Evolutionary conservation across 2,888 invertebrate species (phyloP).

Genomic region (Corbicula japonica): DNA sequence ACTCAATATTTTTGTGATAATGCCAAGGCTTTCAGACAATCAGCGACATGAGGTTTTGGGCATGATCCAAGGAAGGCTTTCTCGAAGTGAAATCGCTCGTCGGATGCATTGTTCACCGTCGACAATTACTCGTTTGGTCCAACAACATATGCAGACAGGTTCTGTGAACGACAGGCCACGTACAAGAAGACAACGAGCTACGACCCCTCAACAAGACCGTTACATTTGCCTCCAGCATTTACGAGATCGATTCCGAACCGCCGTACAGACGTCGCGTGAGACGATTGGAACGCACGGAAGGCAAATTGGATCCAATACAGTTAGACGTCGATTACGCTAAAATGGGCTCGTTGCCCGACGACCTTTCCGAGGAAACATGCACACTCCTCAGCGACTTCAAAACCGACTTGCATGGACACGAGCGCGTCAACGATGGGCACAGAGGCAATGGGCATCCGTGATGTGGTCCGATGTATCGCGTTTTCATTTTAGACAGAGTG

Average conservation of each 20-base stretch:
- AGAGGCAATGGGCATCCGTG: not conserved
- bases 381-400: not conserved
- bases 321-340: not conserved
- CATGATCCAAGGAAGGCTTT: no score
- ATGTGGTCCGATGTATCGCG: not conserved
- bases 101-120: no score
- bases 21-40: no score
- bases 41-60: no score
- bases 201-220: not conserved
- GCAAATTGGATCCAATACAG: not conserved
- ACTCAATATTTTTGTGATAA: no score
- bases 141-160: no score
- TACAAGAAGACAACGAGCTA: not conserved
- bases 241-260: not conserved
- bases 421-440: not conserved
- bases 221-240: not conserved
- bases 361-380: not conserved
- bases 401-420: no score
- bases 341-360: not conserved
- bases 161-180: not conserved
- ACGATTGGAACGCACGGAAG: not conserved
- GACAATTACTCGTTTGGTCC: no score
- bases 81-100: no score
- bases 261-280: not conserved
- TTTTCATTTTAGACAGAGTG: not conserved